Base-by-base conservation (phyloP, 2,113 vertebrate species). In the Cyrtonyx montezumae region DNA sequence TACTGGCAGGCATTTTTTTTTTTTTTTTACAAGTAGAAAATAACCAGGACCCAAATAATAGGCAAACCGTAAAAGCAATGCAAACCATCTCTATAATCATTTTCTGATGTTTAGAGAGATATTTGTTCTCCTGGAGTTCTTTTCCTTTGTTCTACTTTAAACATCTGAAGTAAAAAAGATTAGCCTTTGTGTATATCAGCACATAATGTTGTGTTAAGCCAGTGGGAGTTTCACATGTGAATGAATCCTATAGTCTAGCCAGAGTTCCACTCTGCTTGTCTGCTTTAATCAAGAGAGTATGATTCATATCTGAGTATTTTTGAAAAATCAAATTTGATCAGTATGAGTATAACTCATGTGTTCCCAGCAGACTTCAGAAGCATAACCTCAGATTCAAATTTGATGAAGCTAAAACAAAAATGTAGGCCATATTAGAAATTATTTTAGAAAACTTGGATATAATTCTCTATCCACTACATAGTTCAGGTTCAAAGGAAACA, bases 41-140 rank as follows among this genome's bases (percentile, higher is more conserved):
- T 65, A 70, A 77, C 19, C 32, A 85, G 42, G 28, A 90, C 49
- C 34, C 23, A 46, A 88, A 30, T 45, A 83, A 43, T 19, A 91
- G 3, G 13, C 58, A 71, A 89, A 87, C 26, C n/a, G 87, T 85
- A 94, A 87, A 88, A 79, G 30, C 28, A 94, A 62, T 37, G 28
- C 28, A 91, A 83, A 28, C 17, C 59, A 67, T 37, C 12, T 84
- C 62, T 62, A 9, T 81, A 90, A 95, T 81, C 3, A 84, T 81
- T 92, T 91, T 91, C 81, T 89, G 36, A 93, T 89, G 81, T 77
- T 92, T 59, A 82, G 70, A 87, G 48, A 88, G 53, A 5, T 46
- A 77, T 82, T 82, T 90, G 7, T 34, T 93, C 75, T 95, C 58
- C 62, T 40, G 18, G 12, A 88, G 45, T 40, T 82, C 26, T 88